Evolutionary conservation across 2,113 vertebrate genomes (phyloP).

Genomic region (Salvelinus fontinalis): DNA sequence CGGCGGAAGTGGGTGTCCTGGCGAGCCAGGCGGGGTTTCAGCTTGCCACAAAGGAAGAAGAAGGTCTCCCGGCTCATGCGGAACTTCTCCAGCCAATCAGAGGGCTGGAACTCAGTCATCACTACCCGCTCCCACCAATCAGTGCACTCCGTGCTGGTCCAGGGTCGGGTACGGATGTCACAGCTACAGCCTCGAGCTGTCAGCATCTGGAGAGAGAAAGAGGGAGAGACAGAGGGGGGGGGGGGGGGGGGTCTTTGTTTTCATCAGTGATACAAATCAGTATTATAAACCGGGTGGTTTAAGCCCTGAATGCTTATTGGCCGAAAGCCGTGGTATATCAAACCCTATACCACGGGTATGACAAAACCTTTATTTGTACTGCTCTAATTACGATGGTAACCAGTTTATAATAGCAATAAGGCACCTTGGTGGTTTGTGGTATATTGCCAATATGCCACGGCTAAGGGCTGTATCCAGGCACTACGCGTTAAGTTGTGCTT

Average conservation of each 20-base stretch:
- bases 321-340: too few relatives aligned
- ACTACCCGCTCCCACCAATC: conserved; percentile 81
- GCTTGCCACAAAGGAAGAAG: conserved; percentile 71
- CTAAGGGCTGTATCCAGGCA: too few relatives aligned
- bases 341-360: too few relatives aligned
- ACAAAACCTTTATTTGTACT: too few relatives aligned
- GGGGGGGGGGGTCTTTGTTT: neutral
- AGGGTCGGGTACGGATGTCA: conserved; percentile 64
- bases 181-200: conserved; percentile 58
- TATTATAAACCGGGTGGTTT: too few relatives aligned
- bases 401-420: too few relatives aligned
- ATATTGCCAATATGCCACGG: too few relatives aligned
- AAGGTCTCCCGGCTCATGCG: conserved; percentile 78
- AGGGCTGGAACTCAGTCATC: conserved; percentile 75
- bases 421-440: too few relatives aligned
- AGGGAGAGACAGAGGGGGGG: neutral
- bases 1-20: conserved; percentile 76
- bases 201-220: conserved; percentile 58
- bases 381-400: too few relatives aligned
- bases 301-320: too few relatives aligned
- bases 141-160: conserved; percentile 71
- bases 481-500: too few relatives aligned
- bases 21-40: conserved; percentile 73
- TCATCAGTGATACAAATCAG: too few relatives aligned
- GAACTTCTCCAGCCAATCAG: conserved; percentile 79